Evolutionary conservation across 2,113 vertebrate species (phyloP).

Genomic region (Jacana jacana): DNA sequence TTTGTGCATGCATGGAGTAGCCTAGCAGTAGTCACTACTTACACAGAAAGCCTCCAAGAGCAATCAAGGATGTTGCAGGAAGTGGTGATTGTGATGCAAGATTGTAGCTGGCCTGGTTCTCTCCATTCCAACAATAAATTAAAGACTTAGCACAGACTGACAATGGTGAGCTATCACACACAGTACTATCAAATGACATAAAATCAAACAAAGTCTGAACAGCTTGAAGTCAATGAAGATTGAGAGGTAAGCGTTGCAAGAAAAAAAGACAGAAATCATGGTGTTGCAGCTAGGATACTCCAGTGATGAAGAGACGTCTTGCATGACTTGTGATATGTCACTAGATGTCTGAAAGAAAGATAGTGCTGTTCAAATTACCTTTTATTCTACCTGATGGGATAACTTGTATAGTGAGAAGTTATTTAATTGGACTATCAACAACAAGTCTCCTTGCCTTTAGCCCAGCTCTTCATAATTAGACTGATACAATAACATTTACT

Average conservation of each 20-base stretch:
- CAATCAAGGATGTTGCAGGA: background rate
- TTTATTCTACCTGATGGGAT: background rate
- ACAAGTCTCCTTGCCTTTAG: background rate
- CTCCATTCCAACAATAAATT: background rate
- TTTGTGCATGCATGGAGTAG: background rate
- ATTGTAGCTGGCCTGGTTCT: background rate
- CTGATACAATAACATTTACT: too few species aligned
- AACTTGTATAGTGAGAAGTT: background rate
- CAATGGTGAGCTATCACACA: background rate
- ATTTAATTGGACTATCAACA: background rate
- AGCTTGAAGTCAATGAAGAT: background rate
- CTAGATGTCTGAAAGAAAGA: background rate
- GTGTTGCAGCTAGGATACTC: background rate
- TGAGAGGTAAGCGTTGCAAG: rapidly evolving
- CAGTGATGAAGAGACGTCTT: rapidly evolving
- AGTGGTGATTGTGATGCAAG: rapidly evolving
- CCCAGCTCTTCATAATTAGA: background rate
- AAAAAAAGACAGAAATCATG: background rate
- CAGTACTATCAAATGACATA: background rate
- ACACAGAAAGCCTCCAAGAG: background rate
- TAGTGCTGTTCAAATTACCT: background rate
- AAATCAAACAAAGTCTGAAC: background rate
- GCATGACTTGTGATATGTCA: background rate
- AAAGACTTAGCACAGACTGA: background rate
- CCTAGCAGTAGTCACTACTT: background rate